Evolutionary conservation across 2,888 invertebrate species (phyloP).

Genomic region (Luperina nickerlii): DNA sequence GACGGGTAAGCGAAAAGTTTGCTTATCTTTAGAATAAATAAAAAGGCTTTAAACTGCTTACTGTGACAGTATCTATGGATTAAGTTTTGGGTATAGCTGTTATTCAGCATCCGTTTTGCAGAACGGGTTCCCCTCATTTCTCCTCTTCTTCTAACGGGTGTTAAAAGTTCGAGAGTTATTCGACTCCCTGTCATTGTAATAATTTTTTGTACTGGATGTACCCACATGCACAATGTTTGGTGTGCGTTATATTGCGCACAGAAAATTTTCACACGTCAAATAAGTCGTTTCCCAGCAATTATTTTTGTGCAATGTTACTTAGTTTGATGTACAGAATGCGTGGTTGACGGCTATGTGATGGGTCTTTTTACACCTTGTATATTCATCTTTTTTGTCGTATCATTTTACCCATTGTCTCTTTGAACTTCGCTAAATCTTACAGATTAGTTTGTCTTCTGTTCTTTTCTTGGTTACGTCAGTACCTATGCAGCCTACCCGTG

Average conservation of each 20-base stretch:
- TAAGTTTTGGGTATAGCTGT: not conserved
- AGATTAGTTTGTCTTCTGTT: slow-evolving; percentile 35
- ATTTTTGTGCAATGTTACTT: not conserved
- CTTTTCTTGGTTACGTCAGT: slow-evolving; percentile 9
- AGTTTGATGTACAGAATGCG: not conserved
- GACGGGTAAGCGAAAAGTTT: not conserved
- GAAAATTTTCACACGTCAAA: not conserved
- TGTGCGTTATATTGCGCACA: not conserved
- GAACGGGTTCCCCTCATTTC: not conserved
- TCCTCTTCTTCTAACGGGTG: not conserved
- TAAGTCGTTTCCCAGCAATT: not conserved
- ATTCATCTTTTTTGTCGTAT: not conserved
- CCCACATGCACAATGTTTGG: too few relatives aligned
- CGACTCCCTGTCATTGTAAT: too few relatives aligned
- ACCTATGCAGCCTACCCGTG: slow-evolving; percentile 45
- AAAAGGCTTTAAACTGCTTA: not conserved
- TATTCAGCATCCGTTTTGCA: not conserved
- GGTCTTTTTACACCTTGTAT: too few relatives aligned
- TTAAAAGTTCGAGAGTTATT: too few relatives aligned
- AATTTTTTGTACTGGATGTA: too few relatives aligned
- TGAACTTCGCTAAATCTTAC: too few relatives aligned
- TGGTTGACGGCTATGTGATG: too few relatives aligned
- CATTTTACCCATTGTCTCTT: not conserved
- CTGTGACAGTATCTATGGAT: not conserved
- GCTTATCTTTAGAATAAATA: not conserved